Evolutionary conservation across 2,888 invertebrate species (phyloP), one percentile per base, ranked within the genome.

Genomic region (Philhelius pedissequus): DNA sequence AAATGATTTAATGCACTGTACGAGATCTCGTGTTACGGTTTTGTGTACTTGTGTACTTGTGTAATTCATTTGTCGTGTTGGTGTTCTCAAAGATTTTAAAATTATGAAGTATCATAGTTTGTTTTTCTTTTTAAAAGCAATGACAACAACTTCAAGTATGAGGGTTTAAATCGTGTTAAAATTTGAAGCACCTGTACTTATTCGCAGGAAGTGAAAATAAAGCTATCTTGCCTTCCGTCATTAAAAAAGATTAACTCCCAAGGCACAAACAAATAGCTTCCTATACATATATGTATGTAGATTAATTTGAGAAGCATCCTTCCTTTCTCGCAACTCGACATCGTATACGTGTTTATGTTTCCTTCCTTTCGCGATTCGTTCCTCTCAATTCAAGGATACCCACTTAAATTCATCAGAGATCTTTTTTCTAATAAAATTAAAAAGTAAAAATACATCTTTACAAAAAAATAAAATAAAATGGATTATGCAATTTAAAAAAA

Each of bases 401-500:
- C 32, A 45, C 70, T 48, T 32, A 15, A 45, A 58, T 70, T 48
- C 18, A 32, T 32, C 58, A 32, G 32, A 18, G 70, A 8, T n/a
- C 43, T 58, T 32, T 11, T 40, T 56, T 27, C 18, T 54, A 56
- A 54, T 13, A n/a, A 56, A 38, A 50, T 64, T 40, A 48, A 27
- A 56, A 56, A 25, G 15, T 45, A 48, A 32, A 25, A 50, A 50
- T 48, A 22, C 56, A 60, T 2, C 13, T 40, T 40, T 30, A 75
- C 18, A 56, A 69, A 74, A 52, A 48, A 48, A 43, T 22, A 48
- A 71, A 58, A 45, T 45, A 71, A 77, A 82, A 54, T 15, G 82
- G 82, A 82, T 82, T 82, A 82, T 73, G 82, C 82, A 82, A 82
- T 82, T 82, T 68, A 71, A 76, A 71, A 71, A 73, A 43, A 15